Conservation (phyloP, 2,113 vertebrate genomes). For the Lepisosteus osseus region DNA sequence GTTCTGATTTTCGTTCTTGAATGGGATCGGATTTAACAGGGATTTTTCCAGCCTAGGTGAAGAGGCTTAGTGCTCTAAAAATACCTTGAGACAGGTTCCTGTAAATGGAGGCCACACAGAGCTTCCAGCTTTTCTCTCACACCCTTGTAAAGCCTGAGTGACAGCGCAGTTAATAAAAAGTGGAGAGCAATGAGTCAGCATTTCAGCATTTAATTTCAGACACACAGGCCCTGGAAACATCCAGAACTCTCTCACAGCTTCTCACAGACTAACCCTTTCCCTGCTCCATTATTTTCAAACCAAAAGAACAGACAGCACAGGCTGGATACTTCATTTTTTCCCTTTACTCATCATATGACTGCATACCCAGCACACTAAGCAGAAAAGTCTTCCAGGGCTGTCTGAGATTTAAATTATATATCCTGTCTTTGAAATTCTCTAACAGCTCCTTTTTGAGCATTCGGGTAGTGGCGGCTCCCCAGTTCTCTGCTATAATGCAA, state of each 20-base stretch:
- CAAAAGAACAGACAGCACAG: slow-evolving; percentile 24
- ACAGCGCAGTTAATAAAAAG: slow-evolving; percentile 64
- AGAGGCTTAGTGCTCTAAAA: slow-evolving; percentile 40
- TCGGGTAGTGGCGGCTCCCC: too few species aligned
- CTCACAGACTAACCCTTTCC: slow-evolving; percentile 7
- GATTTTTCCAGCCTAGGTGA: slow-evolving; percentile 7
- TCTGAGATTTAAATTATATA: too few species aligned
- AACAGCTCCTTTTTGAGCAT: too few species aligned
- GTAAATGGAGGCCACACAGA: slow-evolving; percentile 40
- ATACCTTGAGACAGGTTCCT: slow-evolving; percentile 52
- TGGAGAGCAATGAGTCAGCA: slow-evolving; percentile 67
- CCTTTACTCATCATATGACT: not conserved
- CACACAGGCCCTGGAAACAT: slow-evolving; percentile 30
- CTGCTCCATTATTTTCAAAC: slow-evolving; percentile 2
- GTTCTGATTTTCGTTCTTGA: not conserved
- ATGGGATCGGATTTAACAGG: not conserved
- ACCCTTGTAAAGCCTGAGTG: slow-evolving; percentile 55
- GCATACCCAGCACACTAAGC: too few species aligned
- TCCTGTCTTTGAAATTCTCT: too few species aligned
- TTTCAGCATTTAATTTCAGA: slow-evolving; percentile 68
- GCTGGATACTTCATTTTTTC: slow-evolving; percentile 12
- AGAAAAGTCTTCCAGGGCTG: too few species aligned
- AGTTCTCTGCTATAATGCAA: too few species aligned
- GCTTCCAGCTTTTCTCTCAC: slow-evolving; percentile 24
- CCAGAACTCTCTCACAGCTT: not conserved